Conservation (phyloP, 2,113 vertebrate genomes). For the Megaceryle torquata region DNA sequence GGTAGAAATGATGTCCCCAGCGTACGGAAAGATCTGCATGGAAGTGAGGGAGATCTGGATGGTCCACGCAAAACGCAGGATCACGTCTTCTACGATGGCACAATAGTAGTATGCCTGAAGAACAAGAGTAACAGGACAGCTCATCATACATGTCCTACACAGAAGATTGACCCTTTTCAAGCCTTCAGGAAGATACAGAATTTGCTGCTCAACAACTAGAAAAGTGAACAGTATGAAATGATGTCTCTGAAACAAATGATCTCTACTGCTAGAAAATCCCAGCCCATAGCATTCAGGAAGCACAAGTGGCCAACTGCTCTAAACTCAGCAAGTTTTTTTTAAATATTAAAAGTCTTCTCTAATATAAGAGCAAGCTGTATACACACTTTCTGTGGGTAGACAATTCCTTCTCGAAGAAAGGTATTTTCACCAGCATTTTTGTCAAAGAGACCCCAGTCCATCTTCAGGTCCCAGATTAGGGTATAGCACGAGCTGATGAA, state of each 20-base stretch:
- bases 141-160: neutral
- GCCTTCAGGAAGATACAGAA: neutral
- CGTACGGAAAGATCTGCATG: constrained; percentile 75
- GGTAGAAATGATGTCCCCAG: constrained; percentile 87
- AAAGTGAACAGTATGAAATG: accelerated
- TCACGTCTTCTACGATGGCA: constrained; percentile 93
- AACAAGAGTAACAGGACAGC: neutral
- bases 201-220: neutral
- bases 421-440: constrained; percentile 95
- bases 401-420: constrained; percentile 97
- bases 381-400: constrained; percentile 96
- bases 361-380: neutral
- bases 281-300: neutral
- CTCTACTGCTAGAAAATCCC: neutral
- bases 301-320: neutral
- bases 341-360: neutral
- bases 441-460: constrained; percentile 99
- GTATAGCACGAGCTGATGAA: constrained; percentile 94
- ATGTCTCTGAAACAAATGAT: neutral
- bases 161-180: neutral
- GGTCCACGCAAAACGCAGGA: constrained; percentile 96
- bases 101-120: constrained; percentile 97
- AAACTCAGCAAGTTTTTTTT: neutral
- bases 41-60: constrained; percentile 89
- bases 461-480: constrained; percentile 98